Percentiles rank a stretch among this genome's conserved stretches.
These are phyloP conservation scores for Halictus quadricinctus DNA, from an alignment of 2,888 invertebrate genomes.

Conservation along the genomic window DNA sequence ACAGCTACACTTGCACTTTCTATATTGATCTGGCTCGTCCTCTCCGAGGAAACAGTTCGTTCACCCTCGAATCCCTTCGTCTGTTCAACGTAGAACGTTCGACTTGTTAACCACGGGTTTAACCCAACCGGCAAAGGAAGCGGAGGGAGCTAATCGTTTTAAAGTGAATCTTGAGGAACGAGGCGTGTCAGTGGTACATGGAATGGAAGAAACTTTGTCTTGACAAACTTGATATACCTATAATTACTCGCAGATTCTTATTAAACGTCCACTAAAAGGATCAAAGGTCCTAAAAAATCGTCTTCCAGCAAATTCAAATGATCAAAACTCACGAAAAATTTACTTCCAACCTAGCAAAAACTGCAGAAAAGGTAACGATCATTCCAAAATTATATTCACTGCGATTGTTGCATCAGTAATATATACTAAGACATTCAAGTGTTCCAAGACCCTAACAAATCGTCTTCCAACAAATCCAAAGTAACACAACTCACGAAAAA, in stretches of 20 bases:
- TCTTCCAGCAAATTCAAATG: not conserved
- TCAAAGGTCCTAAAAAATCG: not conserved
- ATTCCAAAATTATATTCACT: not conserved
- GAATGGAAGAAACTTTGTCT: not conserved
- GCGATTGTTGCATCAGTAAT: not conserved
- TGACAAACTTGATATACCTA: not conserved
- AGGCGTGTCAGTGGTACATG: not conserved
- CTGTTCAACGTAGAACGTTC: slow-evolving; percentile 6
- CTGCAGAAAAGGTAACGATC: too few species aligned
- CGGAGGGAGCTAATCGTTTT: not conserved
- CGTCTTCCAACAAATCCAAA: not conserved
- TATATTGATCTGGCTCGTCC: slow-evolving; percentile 57
- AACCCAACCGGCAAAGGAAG: not conserved
- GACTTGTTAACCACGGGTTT: not conserved
- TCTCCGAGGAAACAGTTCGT: slow-evolving; percentile 55
- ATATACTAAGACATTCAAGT: not conserved
- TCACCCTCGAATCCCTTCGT: slow-evolving; percentile 53
- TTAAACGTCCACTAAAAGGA: not conserved
- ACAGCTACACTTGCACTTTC: slow-evolving; percentile 60
- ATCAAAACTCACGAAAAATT: not conserved
- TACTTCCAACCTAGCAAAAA: not conserved
- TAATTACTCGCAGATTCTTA: not conserved
- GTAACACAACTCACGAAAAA: not conserved
- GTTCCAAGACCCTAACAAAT: not conserved
- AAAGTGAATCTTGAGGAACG: not conserved